A percentile compares a stretch with the other conserved stretches of the same genome.
phyloP scores from a whole-genome alignment of 1,140 invertebrate genomes.

The Cotesia vestalis region DNA sequence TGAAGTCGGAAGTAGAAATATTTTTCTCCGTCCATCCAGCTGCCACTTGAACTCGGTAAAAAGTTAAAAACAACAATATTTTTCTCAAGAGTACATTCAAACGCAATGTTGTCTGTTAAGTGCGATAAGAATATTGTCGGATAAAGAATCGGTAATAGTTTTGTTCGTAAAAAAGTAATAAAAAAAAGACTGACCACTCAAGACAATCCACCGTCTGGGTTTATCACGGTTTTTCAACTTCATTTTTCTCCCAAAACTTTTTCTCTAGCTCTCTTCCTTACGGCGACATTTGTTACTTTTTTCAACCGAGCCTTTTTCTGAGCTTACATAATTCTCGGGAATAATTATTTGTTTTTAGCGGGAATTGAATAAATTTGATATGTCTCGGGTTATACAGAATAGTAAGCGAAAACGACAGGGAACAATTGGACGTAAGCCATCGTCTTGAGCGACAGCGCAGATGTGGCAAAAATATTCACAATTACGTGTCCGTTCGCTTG shows the following conservation, averaged over 20 bases:
- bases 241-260: too few species aligned
- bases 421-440: conserved; percentile 64
- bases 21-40: conserved; percentile 1
- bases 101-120: conserved; percentile 1
- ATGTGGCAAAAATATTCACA: conserved; percentile 65
- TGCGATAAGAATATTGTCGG: conserved; percentile 4
- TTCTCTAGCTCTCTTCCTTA: too few species aligned
- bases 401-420: conserved; percentile 35
- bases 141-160: not conserved
- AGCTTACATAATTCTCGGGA: not conserved
- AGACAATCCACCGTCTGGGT: not conserved
- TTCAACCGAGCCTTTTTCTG: too few species aligned
- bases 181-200: not conserved
- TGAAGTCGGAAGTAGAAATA: not conserved
- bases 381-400: not conserved
- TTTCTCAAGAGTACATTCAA: not conserved
- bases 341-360: not conserved
- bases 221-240: not conserved
- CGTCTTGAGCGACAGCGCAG: conserved; percentile 60
- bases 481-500: conserved; percentile 52
- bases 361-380: conserved; percentile 30
- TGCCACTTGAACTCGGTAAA: not conserved
- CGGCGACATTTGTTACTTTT: too few species aligned
- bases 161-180: not conserved
- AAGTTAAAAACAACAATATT: conserved; percentile 7